A percentile compares a stretch with the other conserved stretches of the same genome.
These are phyloP conservation scores for Thaumatotibia leucotreta DNA, from an alignment of 1,140 invertebrate genomes.

Conservation along the genomic window DNA sequence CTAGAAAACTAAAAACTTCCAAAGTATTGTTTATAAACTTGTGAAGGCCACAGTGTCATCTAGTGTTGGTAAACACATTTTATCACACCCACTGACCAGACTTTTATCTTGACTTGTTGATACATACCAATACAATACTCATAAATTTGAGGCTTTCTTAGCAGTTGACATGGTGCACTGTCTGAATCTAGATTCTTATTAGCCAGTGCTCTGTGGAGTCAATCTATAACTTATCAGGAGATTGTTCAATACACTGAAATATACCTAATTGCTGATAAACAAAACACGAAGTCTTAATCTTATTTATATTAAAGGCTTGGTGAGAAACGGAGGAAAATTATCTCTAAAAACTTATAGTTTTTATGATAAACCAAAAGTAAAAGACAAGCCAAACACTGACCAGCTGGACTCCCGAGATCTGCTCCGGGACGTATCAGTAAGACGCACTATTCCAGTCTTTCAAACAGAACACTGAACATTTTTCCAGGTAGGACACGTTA, in stretches of 20 bases:
- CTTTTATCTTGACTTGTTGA: background rate
- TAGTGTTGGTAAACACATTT: background rate
- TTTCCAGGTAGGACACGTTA: conserved; percentile 18
- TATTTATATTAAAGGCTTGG: background rate
- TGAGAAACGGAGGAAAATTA: background rate
- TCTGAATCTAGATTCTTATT: background rate
- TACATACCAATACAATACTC: background rate
- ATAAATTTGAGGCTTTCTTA: background rate
- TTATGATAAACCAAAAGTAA: conserved; percentile 10
- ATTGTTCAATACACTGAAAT: background rate
- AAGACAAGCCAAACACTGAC: conserved; percentile 19
- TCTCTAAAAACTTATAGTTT: background rate
- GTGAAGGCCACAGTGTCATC: background rate
- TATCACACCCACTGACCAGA: background rate
- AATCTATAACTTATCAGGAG: background rate
- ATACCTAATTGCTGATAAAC: background rate
- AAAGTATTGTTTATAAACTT: background rate
- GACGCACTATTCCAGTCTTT: conserved; percentile 23
- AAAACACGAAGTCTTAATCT: background rate
- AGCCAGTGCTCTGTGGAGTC: background rate
- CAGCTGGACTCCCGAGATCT: conserved; percentile 48
- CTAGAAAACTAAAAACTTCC: background rate
- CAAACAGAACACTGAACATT: conserved; percentile 16
- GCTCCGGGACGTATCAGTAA: background rate
- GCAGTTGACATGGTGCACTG: background rate